phyloP scores from a whole-genome alignment of 2,797 vertebrate genomes.

The Enteromius fasciolatus region DNA sequence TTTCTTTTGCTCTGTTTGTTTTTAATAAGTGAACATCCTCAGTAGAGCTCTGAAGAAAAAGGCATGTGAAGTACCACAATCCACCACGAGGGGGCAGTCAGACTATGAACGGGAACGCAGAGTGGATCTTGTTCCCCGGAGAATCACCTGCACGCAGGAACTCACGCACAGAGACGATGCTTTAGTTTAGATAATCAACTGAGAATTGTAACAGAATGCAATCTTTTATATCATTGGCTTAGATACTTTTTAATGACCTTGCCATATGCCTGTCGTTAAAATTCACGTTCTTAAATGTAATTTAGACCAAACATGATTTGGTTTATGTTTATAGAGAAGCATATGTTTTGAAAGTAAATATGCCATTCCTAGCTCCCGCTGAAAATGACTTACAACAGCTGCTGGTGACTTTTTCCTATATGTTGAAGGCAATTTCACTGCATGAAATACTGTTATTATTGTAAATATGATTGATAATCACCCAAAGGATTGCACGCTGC shows the following conservation, averaged over 20 bases:
- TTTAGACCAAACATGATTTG: neutral
- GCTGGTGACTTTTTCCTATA: neutral
- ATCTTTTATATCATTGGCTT: neutral
- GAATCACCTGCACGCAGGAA: neutral
- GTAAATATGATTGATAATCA: slow-evolving; percentile 18
- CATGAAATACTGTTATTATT: slow-evolving; percentile 9
- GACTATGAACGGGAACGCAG: neutral
- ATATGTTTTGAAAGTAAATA: slow-evolving; percentile 64
- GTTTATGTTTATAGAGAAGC: slow-evolving; percentile 66
- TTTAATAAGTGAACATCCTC: neutral
- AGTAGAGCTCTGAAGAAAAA: neutral
- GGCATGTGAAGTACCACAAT: neutral
- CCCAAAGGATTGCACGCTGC: neutral
- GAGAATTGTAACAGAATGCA: neutral
- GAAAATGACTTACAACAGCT: slow-evolving; percentile 57
- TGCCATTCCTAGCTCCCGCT: slow-evolving; percentile 67
- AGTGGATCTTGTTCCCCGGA: neutral
- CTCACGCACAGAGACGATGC: neutral
- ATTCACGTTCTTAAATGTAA: neutral
- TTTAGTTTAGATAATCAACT: neutral
- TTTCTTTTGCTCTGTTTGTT: neutral
- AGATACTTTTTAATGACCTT: neutral
- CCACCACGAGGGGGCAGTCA: slow-evolving; percentile 48
- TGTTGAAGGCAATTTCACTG: neutral
- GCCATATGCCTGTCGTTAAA: neutral